Evolutionary conservation across 2,113 vertebrate species (phyloP).

Genomic region (Rhegmatorhina hoffmannsi): DNA sequence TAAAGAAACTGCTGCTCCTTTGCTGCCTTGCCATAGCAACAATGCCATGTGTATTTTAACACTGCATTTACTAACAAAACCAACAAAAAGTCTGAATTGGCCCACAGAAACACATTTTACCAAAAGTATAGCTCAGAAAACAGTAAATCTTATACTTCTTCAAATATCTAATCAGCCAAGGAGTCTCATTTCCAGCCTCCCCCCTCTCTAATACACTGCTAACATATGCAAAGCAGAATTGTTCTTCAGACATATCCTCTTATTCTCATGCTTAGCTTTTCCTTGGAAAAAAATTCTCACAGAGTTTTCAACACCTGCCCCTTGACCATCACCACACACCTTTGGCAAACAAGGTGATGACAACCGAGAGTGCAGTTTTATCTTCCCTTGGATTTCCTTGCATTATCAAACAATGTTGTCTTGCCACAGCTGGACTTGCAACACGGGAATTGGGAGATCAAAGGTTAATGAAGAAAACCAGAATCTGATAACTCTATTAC

Average conservation of each 20-base stretch:
- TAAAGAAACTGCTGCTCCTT: not conserved
- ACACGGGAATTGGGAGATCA: not conserved
- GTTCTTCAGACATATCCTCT: not conserved
- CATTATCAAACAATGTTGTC: not conserved
- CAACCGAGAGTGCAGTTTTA: not conserved
- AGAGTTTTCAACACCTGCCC: not conserved
- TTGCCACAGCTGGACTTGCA: not conserved
- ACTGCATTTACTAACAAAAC: not conserved
- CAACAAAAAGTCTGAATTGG: not conserved
- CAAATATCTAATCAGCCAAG: not conserved
- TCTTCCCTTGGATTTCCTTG: not conserved
- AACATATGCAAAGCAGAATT: not conserved
- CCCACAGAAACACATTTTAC: not conserved
- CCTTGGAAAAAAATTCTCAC: not conserved
- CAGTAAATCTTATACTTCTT: not conserved
- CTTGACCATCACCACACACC: not conserved
- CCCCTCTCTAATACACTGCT: not conserved
- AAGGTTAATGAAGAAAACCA: not conserved
- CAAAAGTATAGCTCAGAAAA: not conserved
- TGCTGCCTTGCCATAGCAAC: not conserved
- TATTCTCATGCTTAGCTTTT: not conserved
- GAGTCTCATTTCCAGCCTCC: not conserved
- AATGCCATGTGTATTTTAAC: not conserved
- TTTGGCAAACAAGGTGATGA: conserved; percentile 18
- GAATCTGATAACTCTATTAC: not conserved